These are phyloP conservation scores for Limnephilus marmoratus DNA, from an alignment of 2,888 invertebrate genomes.

Conservation along the genomic window DNA sequence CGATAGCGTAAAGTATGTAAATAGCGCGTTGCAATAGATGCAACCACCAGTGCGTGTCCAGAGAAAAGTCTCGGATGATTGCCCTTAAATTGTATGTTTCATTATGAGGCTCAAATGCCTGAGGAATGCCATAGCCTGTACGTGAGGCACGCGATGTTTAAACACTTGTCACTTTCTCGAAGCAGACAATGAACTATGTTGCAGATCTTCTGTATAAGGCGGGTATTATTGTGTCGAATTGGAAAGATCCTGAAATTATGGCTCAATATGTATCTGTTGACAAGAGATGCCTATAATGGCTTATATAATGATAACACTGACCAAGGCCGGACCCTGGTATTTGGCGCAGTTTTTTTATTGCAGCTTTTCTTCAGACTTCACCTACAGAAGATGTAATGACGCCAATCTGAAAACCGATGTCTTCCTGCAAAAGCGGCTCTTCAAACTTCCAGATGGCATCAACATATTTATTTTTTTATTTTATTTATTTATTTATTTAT, in stretches of 20 bases:
- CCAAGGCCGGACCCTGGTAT: too few species aligned
- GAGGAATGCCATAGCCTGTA: not conserved
- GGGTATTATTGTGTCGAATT: too few species aligned
- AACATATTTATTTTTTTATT: too few species aligned
- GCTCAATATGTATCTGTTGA: not conserved
- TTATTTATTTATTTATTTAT: too few species aligned
- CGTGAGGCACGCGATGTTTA: not conserved
- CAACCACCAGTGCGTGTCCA: constrained; percentile 31
- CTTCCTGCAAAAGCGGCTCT: too few species aligned
- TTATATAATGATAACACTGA: too few species aligned
- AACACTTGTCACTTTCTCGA: not conserved
- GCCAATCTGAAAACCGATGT: too few species aligned
- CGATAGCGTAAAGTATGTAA: not conserved
- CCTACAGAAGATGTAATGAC: too few species aligned
- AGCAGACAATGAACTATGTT: not conserved
- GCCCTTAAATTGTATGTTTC: not conserved
- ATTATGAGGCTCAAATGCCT: not conserved
- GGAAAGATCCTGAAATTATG: not conserved
- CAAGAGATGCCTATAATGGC: too few species aligned
- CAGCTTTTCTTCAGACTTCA: too few species aligned
- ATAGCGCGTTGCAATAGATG: constrained; percentile 3
- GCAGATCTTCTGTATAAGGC: not conserved
- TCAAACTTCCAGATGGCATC: too few species aligned
- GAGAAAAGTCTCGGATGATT: constrained; percentile 15
- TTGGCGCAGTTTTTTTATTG: too few species aligned